Percentiles rank a stretch among this genome's conserved stretches.
Evolutionary conservation across 2,888 invertebrate genomes (phyloP).

Genomic region (Diogma glabrata): DNA sequence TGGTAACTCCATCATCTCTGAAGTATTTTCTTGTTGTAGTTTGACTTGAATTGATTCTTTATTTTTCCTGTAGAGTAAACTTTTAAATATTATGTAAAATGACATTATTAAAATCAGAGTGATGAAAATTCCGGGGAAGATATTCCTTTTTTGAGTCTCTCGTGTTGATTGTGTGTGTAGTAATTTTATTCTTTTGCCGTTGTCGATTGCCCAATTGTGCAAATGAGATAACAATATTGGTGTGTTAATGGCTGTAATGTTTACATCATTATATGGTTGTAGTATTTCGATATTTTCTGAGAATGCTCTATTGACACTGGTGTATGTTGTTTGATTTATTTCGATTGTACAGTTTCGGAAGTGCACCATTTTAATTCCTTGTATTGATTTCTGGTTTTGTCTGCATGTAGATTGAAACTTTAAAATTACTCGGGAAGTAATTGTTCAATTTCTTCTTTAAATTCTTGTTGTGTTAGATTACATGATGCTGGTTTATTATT

Average conservation of each 20-base stretch:
- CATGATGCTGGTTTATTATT: background rate
- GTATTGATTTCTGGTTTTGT: background rate
- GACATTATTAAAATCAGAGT: no score
- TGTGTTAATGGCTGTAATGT: background rate
- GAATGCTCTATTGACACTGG: background rate
- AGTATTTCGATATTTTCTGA: background rate
- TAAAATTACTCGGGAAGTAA: background rate
- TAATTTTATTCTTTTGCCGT: background rate
- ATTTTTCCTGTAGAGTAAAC: no score
- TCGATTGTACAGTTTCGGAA: background rate
- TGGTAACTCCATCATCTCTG: no score
- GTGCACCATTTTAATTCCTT: background rate
- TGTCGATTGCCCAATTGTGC: background rate
- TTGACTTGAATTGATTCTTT: no score
- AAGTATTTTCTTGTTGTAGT: no score
- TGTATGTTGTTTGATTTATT: background rate
- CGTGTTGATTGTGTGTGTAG: background rate
- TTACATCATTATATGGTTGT: background rate
- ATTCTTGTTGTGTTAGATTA: background rate
- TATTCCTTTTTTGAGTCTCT: background rate
- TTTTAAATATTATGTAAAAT: no score
- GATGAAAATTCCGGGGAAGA: background rate
- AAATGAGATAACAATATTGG: background rate
- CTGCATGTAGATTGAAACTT: background rate
- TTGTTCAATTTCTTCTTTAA: background rate